phyloP scores from a whole-genome alignment of 2,888 invertebrate species.

The Cylindroiulus punctatus region DNA sequence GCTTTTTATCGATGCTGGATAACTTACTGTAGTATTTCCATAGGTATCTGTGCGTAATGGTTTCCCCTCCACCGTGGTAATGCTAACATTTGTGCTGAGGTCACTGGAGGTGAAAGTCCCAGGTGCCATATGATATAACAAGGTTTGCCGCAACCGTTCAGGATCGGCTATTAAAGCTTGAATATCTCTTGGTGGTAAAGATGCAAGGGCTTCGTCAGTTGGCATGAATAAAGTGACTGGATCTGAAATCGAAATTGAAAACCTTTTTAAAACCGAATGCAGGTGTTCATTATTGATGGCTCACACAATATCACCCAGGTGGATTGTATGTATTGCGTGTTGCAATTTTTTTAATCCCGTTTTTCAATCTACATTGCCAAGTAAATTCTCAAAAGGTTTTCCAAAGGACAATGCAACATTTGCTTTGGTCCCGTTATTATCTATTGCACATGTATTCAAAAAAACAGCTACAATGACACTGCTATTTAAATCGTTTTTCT shows the following conservation, averaged over 20 bases:
- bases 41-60: conserved; percentile 52
- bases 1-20: not conserved
- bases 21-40: conserved; percentile 53
- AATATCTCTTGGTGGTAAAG: conserved; percentile 52
- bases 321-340: not conserved
- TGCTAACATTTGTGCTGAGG: conserved; percentile 53
- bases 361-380: not conserved
- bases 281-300: conserved; percentile 1
- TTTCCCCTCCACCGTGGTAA: conserved; percentile 55
- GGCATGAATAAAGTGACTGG: conserved; percentile 55
- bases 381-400: not conserved
- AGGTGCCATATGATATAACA: conserved; percentile 63
- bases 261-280: not conserved
- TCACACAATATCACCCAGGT: not conserved
- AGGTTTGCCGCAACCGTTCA: conserved; percentile 59
- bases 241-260: conserved; percentile 50
- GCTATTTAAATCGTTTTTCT: not conserved
- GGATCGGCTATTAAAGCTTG: conserved; percentile 57
- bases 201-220: conserved; percentile 54
- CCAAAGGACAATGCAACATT: not conserved
- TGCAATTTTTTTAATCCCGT: not conserved
- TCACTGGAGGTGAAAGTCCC: conserved; percentile 59
- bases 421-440: conserved; percentile 11
- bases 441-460: not conserved
- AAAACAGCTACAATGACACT: not conserved